Percentiles rank a stretch among this genome's conserved stretches.
phyloP scores from a whole-genome alignment of 2,113 vertebrate species.

The Tragelaphus buxtoni region DNA sequence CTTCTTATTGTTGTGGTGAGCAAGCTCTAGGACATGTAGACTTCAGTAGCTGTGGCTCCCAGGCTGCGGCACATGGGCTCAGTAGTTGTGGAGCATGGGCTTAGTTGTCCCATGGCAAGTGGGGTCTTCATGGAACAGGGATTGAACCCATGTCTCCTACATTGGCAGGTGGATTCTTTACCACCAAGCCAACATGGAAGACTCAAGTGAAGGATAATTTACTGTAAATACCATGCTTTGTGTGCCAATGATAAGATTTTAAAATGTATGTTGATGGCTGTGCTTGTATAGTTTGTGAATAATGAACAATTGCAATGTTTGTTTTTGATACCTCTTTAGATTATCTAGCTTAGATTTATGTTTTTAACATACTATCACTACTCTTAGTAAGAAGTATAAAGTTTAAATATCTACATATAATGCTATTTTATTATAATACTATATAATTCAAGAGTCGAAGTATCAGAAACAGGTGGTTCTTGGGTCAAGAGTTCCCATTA shows the following conservation, averaged over 20 bases:
- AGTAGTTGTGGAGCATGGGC: not conserved
- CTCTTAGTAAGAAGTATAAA: not conserved
- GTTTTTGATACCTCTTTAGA: not conserved
- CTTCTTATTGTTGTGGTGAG: not conserved
- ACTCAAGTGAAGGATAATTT: not conserved
- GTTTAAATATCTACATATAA: not conserved
- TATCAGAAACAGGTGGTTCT: not conserved
- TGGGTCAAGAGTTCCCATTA: not conserved
- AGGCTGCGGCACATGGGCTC: not conserved
- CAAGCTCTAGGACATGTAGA: not conserved
- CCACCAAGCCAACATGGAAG: not conserved
- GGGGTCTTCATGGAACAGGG: not conserved
- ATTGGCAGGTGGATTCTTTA: not conserved
- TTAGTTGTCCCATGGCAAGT: not conserved
- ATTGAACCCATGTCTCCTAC: not conserved
- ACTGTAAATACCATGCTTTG: not conserved
- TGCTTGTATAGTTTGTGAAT: not conserved
- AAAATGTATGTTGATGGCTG: not conserved
- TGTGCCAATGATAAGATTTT: not conserved
- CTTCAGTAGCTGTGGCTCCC: not conserved
- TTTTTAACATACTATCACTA: not conserved
- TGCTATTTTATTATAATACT: not conserved
- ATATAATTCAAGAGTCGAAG: not conserved
- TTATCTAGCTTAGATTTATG: not conserved
- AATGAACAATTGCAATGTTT: not conserved